Conservation (phyloP, 2,797 vertebrate genomes). For the Myotis myotis region DNA sequence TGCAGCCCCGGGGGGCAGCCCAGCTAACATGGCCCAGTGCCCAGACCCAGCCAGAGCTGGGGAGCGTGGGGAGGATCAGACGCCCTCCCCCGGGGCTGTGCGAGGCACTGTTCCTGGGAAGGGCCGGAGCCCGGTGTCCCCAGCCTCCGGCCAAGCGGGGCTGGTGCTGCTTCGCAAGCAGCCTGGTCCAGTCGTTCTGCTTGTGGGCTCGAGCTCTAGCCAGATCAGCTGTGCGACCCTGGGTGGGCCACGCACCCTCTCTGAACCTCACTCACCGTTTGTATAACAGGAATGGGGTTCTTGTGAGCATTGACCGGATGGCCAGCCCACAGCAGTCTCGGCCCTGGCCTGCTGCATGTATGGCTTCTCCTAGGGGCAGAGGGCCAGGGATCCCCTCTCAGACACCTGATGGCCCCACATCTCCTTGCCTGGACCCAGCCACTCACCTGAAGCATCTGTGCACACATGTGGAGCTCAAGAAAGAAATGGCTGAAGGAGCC, state of each 20-base stretch:
- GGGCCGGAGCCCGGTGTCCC: background rate
- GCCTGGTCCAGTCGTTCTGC: background rate
- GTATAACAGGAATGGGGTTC: background rate
- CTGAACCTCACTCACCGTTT: background rate
- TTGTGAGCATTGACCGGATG: background rate
- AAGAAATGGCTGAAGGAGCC: background rate
- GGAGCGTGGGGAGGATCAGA: background rate
- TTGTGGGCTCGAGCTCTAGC: background rate
- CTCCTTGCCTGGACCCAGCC: background rate
- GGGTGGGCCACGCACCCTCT: background rate
- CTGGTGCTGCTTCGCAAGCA: background rate
- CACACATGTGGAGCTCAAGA: background rate
- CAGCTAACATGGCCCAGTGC: background rate
- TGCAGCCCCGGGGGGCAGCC: background rate
- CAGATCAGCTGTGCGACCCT: background rate
- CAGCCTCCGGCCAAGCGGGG: background rate
- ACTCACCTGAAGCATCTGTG: background rate
- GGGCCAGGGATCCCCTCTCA: background rate
- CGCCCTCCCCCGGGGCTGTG: background rate
- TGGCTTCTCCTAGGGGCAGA: background rate
- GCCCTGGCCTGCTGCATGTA: accelerated
- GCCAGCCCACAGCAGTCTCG: background rate
- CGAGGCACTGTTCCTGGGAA: background rate
- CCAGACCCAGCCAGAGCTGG: constrained; percentile 13
- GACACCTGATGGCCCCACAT: background rate